phyloP scores from a whole-genome alignment of 2,888 invertebrate genomes.

The Aspidapion aeneum region DNA sequence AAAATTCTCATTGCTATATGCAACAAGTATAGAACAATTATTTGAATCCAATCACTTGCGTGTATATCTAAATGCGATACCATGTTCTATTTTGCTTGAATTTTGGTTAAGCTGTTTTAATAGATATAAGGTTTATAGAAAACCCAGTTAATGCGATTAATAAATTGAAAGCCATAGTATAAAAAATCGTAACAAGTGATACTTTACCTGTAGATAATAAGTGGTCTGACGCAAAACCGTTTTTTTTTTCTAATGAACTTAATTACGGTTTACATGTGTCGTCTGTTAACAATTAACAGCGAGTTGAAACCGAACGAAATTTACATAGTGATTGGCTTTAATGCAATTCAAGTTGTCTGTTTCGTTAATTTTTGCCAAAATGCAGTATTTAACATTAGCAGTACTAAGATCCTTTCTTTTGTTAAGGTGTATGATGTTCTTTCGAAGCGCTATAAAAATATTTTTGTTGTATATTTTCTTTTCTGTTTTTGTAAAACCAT shows the following conservation, averaged over 20 bases:
- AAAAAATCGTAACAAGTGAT: conserved; percentile 20
- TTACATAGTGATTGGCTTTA: background rate
- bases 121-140: too few relatives aligned
- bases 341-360: background rate
- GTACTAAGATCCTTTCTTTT: too few relatives aligned
- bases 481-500: too few relatives aligned
- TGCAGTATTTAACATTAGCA: too few relatives aligned
- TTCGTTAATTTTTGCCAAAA: too few relatives aligned
- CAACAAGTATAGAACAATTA: too few relatives aligned
- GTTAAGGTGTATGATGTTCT: too few relatives aligned
- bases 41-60: background rate
- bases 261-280: conserved; percentile 17
- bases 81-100: background rate
- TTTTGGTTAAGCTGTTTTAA: too few relatives aligned
- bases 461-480: too few relatives aligned
- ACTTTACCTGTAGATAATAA: conserved; percentile 18
- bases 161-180: background rate
- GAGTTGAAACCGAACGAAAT: background rate
- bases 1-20: too few relatives aligned
- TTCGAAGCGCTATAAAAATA: too few relatives aligned
- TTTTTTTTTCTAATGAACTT: conserved; percentile 6
- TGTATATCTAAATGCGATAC: background rate
- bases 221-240: conserved; percentile 21
- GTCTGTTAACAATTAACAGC: conserved; percentile 13
- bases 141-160: background rate